These are phyloP conservation scores for Achlya flavicornis DNA, from an alignment of 2,888 invertebrate genomes.

Conservation along the genomic window DNA sequence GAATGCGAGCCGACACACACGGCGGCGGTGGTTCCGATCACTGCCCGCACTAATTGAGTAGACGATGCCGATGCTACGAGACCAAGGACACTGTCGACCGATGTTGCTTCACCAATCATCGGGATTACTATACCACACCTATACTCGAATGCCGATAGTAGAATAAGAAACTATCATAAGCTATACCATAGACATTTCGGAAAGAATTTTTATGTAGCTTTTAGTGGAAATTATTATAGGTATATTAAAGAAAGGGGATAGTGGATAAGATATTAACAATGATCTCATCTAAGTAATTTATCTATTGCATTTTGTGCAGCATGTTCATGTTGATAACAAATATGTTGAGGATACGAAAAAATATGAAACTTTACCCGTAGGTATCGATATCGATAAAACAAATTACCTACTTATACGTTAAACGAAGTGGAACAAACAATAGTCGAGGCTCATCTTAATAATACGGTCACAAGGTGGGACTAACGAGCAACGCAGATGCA, in stretches of 20 bases:
- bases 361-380: background rate
- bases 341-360: background rate
- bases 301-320: too few species aligned
- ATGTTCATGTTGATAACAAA: too few species aligned
- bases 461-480: constrained; percentile 32
- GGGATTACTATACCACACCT: background rate
- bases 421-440: constrained; percentile 32
- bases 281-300: too few species aligned
- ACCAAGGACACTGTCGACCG: constrained; percentile 53
- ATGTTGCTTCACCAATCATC: constrained; percentile 10
- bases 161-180: too few species aligned
- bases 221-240: too few species aligned
- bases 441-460: constrained; percentile 35
- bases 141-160: background rate
- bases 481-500: constrained; percentile 31
- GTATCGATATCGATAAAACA: background rate
- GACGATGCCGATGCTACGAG: constrained; percentile 54
- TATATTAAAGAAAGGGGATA: too few species aligned
- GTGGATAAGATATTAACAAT: too few species aligned
- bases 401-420: background rate
- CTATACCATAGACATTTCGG: too few species aligned
- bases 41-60: constrained; percentile 76
- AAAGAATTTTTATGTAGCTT: too few species aligned
- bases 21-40: constrained; percentile 69
- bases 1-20: constrained; percentile 60